phyloP scores from a whole-genome alignment of 2,888 invertebrate species.

The Plutella xylostella region DNA sequence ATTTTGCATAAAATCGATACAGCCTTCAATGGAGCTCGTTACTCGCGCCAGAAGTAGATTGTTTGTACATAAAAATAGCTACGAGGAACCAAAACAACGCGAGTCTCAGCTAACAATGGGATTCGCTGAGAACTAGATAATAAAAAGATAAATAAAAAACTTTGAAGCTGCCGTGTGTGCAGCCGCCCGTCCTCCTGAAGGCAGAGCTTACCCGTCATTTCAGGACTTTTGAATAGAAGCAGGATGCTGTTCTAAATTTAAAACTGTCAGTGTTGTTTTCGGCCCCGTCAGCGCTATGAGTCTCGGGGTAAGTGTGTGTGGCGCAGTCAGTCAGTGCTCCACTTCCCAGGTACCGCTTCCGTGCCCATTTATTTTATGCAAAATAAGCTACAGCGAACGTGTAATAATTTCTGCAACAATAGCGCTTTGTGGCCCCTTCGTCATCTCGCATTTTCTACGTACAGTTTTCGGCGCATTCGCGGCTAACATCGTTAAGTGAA shows the following conservation, averaged over 20 bases:
- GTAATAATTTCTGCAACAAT: conserved; percentile 49
- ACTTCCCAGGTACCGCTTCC: conserved; percentile 35
- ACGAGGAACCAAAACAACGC: too few relatives aligned
- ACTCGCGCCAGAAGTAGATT: not conserved
- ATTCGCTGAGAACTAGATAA: too few relatives aligned
- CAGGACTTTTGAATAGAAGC: not conserved
- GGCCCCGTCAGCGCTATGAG: conserved; percentile 31
- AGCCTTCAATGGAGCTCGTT: conserved; percentile 17
- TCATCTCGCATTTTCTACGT: conserved; percentile 11
- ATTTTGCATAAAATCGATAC: conserved; percentile 63
- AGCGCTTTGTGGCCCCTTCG: conserved; percentile 32
- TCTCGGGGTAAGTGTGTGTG: too few relatives aligned
- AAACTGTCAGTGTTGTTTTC: conserved; percentile 32
- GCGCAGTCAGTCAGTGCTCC: conserved; percentile 40
- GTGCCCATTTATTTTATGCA: conserved; percentile 46
- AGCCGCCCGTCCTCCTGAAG: not conserved
- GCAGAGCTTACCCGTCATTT: not conserved
- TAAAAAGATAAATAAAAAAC: too few relatives aligned
- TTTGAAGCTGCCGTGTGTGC: not conserved
- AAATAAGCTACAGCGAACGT: conserved; percentile 36
- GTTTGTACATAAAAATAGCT: not conserved
- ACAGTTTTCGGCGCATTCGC: too few relatives aligned
- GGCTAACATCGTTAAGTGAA: not conserved
- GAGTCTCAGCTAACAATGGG: too few relatives aligned
- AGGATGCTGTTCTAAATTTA: conserved; percentile 12